Evolutionary conservation across 2,888 invertebrate species (phyloP).

Genomic region (Drosophila parthenogenetica): DNA sequence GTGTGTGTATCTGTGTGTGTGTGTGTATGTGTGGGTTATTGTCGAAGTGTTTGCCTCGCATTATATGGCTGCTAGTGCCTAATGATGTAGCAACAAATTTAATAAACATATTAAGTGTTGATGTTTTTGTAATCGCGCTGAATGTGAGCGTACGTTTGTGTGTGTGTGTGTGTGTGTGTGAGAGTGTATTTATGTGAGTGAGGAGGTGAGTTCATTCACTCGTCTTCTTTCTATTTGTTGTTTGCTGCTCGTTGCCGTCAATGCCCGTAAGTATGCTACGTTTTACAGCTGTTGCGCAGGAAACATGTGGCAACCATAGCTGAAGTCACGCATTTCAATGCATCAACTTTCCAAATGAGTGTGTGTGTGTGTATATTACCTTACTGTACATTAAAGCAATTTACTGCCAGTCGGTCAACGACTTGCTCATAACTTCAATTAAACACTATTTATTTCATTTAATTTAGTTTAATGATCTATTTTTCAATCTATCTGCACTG

Average conservation of each 20-base stretch:
- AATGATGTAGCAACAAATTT: slow-evolving; percentile 82
- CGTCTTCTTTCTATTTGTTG: slow-evolving; percentile 26
- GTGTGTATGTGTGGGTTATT: slow-evolving; percentile 29
- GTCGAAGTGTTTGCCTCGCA: slow-evolving; percentile 70
- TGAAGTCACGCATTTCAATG: slow-evolving; percentile 13
- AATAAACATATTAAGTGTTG: slow-evolving; percentile 82
- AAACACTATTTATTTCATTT: slow-evolving; percentile 60
- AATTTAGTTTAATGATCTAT: slow-evolving; percentile 2
- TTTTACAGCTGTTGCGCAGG: slow-evolving; percentile 11
- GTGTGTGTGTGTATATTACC: slow-evolving; percentile 7
- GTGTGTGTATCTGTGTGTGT: slow-evolving; percentile 23
- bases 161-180: not conserved
- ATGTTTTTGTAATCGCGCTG: slow-evolving; percentile 77
- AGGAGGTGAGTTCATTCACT: not conserved
- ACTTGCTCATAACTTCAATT: slow-evolving; percentile 56
- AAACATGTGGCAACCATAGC: slow-evolving; percentile 39
- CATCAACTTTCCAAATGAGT: not conserved
- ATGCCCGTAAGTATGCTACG: slow-evolving; percentile 35
- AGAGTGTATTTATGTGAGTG: not conserved
- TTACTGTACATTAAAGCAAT: slow-evolving; percentile 35
- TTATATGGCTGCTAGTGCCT: slow-evolving; percentile 79
- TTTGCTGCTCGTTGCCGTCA: slow-evolving; percentile 35
- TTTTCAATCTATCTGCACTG: not conserved
- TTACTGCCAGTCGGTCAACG: slow-evolving; percentile 34
- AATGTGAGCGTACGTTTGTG: slow-evolving; percentile 6